Conservation (phyloP, 2,113 vertebrate genomes). For the Rhinichthys klamathensis region DNA sequence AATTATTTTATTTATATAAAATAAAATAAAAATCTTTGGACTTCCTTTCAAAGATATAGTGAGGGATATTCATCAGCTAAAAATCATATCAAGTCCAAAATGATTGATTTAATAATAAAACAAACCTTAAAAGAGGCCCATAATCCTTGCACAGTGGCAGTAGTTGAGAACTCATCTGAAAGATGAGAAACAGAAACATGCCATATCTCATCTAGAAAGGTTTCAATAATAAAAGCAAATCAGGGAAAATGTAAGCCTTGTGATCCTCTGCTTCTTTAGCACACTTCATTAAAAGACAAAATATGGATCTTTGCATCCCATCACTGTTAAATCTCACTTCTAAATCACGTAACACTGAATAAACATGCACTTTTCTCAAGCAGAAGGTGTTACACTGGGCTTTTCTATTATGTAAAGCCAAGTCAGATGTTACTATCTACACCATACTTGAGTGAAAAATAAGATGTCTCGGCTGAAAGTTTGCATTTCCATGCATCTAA, state of each 20-base stretch:
- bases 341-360: neutral
- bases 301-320: neutral
- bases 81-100: constrained; percentile 2
- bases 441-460: constrained; percentile 13
- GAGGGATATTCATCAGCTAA: neutral
- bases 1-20: constrained; percentile 8
- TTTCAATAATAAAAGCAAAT: constrained; percentile 5
- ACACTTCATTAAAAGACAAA: neutral
- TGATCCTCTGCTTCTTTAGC: neutral
- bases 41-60: neutral
- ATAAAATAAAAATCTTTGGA: neutral
- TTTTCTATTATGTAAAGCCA: constrained; percentile 24
- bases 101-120: constrained; percentile 10
- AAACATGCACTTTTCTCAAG: neutral
- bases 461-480: neutral
- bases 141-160: constrained; percentile 16
- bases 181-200: neutral
- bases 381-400: neutral
- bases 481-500: constrained; percentile 29
- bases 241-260: neutral
- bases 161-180: neutral
- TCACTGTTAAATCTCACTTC: neutral
- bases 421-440: constrained; percentile 35
- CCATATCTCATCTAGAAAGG: neutral
- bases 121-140: constrained; percentile 5